phyloP scores from a whole-genome alignment of 2,797 vertebrate species.

The Phataginus tetradactyla region DNA sequence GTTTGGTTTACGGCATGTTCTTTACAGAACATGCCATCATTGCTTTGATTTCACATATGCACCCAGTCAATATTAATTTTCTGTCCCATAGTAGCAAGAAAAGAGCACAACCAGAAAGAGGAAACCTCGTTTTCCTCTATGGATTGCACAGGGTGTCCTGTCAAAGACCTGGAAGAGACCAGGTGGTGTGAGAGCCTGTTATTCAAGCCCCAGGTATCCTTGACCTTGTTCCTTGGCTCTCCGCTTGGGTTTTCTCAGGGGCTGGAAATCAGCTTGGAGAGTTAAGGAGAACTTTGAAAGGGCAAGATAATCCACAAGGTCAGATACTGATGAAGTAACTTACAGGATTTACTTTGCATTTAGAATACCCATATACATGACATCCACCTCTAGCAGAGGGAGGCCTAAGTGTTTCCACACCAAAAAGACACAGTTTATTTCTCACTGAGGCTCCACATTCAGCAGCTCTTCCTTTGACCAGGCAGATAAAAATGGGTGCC shows the following conservation, averaged over 20 bases:
- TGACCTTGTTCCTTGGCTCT: background rate
- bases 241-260: background rate
- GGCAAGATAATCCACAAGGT: conserved; percentile 14
- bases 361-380: background rate
- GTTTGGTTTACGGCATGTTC: background rate
- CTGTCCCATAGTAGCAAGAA: background rate
- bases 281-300: background rate
- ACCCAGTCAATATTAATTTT: background rate
- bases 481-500: background rate
- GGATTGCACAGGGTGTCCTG: background rate
- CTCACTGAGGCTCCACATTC: background rate
- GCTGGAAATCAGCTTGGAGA: background rate
- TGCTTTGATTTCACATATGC: background rate
- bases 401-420: background rate
- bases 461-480: background rate
- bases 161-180: background rate
- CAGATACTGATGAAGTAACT: conserved; percentile 30
- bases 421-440: background rate
- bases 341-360: background rate
- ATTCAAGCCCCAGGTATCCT: background rate
- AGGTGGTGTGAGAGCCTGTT: rapidly evolving
- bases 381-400: background rate
- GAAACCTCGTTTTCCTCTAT: background rate
- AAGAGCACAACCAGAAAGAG: background rate
- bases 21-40: background rate